These are phyloP conservation scores for Myotis planiceps DNA, from an alignment of 2,797 vertebrate species.

Conservation along the genomic window DNA sequence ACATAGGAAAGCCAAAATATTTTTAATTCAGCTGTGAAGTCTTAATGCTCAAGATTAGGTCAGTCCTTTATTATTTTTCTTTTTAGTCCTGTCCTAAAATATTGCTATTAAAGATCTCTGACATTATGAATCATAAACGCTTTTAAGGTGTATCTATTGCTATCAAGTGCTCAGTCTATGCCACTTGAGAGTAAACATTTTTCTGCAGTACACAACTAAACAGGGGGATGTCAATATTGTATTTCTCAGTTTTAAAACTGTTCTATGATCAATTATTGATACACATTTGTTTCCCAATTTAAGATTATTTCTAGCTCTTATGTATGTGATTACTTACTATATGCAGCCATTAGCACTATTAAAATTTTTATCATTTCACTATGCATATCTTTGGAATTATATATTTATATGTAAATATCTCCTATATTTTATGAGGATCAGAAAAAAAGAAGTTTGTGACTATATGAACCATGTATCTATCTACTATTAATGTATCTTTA, in stretches of 20 bases:
- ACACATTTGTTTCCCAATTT: neutral
- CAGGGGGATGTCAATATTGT: neutral
- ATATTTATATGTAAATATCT: neutral
- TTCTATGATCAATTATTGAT: neutral
- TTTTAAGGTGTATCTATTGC: neutral
- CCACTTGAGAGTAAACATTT: neutral
- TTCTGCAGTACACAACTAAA: neutral
- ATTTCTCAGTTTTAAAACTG: neutral
- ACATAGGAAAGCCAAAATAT: neutral
- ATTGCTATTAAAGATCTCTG: constrained; percentile 34
- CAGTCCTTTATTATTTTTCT: neutral
- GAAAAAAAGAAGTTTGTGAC: neutral
- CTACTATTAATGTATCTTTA: neutral
- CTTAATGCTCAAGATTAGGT: neutral
- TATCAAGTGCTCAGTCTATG: neutral
- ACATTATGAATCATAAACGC: constrained; percentile 3
- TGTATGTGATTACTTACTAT: neutral
- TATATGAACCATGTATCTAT: neutral
- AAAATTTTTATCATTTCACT: neutral
- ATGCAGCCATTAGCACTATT: neutral
- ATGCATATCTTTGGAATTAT: constrained; percentile 9
- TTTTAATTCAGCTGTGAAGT: constrained; percentile 21
- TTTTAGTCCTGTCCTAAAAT: constrained; percentile 15
- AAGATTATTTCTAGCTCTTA: constrained; percentile 3
- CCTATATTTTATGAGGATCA: constrained; percentile 1